A percentile compares a stretch with the other conserved stretches of the same genome.
phyloP scores from a whole-genome alignment of 2,888 invertebrate species.

The Eugnorisma glareosa region DNA sequence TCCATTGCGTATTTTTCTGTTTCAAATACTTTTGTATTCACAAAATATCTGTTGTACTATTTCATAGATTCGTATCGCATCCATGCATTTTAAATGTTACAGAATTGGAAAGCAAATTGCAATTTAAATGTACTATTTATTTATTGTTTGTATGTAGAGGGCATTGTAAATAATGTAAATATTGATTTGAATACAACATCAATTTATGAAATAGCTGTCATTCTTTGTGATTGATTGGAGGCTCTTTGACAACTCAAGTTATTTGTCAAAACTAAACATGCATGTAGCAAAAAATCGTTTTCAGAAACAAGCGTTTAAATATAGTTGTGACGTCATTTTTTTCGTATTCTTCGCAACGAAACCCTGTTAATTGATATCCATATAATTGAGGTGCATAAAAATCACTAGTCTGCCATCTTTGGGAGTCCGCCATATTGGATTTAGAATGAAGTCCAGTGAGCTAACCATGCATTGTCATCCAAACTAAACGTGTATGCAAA shows the following conservation, averaged over 20 bases:
- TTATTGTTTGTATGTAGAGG: conserved; percentile 9
- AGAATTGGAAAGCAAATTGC: conserved; percentile 43
- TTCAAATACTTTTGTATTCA: neutral
- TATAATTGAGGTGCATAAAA: too few species aligned
- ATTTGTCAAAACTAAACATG: neutral
- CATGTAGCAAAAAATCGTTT: too few species aligned
- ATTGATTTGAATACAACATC: conserved; percentile 11
- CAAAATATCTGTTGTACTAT: neutral
- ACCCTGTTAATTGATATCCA: too few species aligned
- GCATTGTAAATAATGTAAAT: neutral
- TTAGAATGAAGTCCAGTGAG: too few species aligned
- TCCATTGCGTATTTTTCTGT: neutral
- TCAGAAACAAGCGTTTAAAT: too few species aligned
- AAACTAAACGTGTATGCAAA: too few species aligned
- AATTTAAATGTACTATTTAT: conserved; percentile 36
- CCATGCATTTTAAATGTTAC: conserved; percentile 45
- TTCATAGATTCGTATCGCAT: neutral
- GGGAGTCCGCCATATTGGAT: too few species aligned
- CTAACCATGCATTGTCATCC: too few species aligned
- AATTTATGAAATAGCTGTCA: conserved; percentile 2
- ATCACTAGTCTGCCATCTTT: too few species aligned
- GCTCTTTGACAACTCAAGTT: neutral
- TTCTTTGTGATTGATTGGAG: neutral
- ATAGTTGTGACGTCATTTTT: too few species aligned
- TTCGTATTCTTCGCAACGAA: too few species aligned